These are phyloP conservation scores for Synanceia verrucosa DNA, from an alignment of 2,797 vertebrate genomes.

Conservation along the genomic window DNA sequence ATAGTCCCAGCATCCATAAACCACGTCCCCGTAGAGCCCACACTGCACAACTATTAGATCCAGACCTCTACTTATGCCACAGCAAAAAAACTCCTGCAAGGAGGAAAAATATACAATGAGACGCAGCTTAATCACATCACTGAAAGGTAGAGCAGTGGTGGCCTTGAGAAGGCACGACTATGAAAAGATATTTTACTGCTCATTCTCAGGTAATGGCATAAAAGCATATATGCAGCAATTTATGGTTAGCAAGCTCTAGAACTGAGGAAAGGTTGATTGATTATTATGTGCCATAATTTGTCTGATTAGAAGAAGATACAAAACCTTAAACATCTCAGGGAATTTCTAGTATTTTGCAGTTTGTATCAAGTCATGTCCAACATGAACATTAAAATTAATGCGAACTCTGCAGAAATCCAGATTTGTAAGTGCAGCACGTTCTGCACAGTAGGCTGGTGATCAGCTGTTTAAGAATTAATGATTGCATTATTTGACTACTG, in stretches of 20 bases:
- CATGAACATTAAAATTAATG: slow-evolving; percentile 30
- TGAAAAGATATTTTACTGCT: neutral
- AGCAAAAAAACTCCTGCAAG: slow-evolving; percentile 78
- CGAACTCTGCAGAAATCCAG: slow-evolving; percentile 17
- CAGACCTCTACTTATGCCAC: slow-evolving; percentile 77
- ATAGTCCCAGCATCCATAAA: slow-evolving; percentile 87
- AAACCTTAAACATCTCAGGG: neutral
- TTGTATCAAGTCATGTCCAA: slow-evolving; percentile 8
- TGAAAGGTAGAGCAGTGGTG: slow-evolving; percentile 17
- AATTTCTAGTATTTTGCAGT: slow-evolving; percentile 5
- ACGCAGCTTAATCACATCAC: slow-evolving; percentile 46
- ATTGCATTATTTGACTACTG: neutral
- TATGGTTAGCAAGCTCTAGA: neutral
- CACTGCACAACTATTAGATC: slow-evolving; percentile 78
- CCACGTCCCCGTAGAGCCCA: slow-evolving; percentile 73
- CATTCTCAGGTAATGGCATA: neutral
- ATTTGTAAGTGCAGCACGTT: neutral
- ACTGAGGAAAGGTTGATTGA: neutral
- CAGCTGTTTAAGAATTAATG: neutral
- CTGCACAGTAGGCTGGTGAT: neutral
- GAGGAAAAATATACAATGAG: slow-evolving; percentile 55
- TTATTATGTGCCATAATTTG: neutral
- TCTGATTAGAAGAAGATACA: neutral
- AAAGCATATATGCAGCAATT: neutral
- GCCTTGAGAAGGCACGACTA: neutral